Evolutionary conservation across 2,888 invertebrate genomes (phyloP).

Genomic region (Drosophila mimetica): DNA sequence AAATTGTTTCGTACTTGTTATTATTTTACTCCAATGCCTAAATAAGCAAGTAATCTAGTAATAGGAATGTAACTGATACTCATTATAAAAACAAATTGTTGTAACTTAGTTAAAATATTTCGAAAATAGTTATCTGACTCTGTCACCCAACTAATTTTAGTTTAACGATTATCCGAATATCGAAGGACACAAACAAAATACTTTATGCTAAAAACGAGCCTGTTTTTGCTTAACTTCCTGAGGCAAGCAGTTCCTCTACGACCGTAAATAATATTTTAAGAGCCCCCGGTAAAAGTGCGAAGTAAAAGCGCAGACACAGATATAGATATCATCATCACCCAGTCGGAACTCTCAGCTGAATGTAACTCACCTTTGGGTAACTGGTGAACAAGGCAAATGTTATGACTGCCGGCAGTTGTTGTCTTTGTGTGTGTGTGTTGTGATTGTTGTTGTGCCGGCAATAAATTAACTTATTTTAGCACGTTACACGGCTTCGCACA

Average conservation of each 20-base stretch:
- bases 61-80: too few species aligned
- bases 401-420: conserved; percentile 47
- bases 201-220: background rate
- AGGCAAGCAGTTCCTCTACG: background rate
- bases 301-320: conserved; percentile 5
- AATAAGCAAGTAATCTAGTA: too few species aligned
- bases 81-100: too few species aligned
- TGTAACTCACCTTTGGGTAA: conserved; percentile 63
- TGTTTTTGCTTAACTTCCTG: background rate
- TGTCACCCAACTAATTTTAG: background rate
- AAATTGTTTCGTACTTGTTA: too few species aligned
- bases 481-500: conserved; percentile 46
- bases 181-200: background rate
- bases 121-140: too few species aligned
- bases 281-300: background rate
- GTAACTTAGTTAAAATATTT: too few species aligned
- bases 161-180: too few species aligned
- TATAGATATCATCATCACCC: conserved; percentile 18
- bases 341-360: conserved; percentile 13
- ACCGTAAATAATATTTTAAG: background rate
- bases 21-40: too few species aligned
- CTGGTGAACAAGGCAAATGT: conserved; percentile 52
- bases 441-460: conserved; percentile 65
- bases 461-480: conserved; percentile 76
- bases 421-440: conserved; percentile 31